phyloP scores from a whole-genome alignment of 2,113 vertebrate species.

The Tautogolabrus adspersus region DNA sequence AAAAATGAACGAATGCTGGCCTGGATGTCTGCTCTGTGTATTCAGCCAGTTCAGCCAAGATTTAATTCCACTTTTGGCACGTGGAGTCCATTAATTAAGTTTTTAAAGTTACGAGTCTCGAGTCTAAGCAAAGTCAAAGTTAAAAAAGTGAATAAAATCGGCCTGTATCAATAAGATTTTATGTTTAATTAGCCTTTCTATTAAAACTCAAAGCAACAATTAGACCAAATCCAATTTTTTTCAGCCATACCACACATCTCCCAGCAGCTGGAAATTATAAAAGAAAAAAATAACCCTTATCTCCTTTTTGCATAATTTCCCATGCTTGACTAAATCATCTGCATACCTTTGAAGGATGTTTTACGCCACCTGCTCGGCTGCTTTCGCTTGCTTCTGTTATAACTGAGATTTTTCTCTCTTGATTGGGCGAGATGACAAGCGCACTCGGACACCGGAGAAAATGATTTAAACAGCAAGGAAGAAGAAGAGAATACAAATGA shows the following conservation, averaged over 20 bases:
- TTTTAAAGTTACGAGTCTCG: conserved; percentile 5
- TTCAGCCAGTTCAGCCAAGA: neutral
- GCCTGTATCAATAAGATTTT: neutral
- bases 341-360: conserved; percentile 26
- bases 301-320: conserved; percentile 29
- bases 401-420: conserved; percentile 2
- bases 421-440: conserved; percentile 28
- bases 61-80: conserved; percentile 14
- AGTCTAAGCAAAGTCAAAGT: conserved; percentile 11
- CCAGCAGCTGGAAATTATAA: conserved; percentile 39
- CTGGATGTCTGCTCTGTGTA: conserved; percentile 3
- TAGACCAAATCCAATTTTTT: too few species aligned
- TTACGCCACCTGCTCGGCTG: conserved; percentile 35
- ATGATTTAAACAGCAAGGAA: conserved; percentile 27
- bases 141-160: too few species aligned
- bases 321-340: conserved; percentile 31
- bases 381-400: neutral
- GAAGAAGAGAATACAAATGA: conserved; percentile 50
- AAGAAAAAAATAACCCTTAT: neutral
- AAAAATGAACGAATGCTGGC: neutral
- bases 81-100: neutral
- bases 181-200: neutral
- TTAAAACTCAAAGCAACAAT: neutral
- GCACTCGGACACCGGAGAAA: conserved; percentile 17
- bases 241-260: conserved; percentile 1